phyloP scores from a whole-genome alignment of 2,888 invertebrate genomes.

The Chesias legatella region DNA sequence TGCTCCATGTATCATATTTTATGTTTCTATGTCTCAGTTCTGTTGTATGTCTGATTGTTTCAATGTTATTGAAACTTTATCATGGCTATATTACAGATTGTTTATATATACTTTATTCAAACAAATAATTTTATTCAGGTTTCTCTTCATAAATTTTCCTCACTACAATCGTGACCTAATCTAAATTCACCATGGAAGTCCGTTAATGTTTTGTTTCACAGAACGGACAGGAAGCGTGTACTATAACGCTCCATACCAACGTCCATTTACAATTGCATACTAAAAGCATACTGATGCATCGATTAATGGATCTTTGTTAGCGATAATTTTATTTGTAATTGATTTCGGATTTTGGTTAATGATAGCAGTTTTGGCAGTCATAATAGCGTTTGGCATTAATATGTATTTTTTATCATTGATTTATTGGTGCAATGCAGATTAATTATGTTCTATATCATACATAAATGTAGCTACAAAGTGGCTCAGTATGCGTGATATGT shows the following conservation, averaged over 20 bases:
- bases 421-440: too few relatives aligned
- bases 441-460: too few relatives aligned
- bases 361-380: slow-evolving; percentile 2
- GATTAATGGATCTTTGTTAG: slow-evolving; percentile 24
- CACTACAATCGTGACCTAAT: slow-evolving; percentile 18
- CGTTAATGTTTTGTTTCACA: slow-evolving; percentile 35
- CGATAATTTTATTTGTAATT: slow-evolving; percentile 21
- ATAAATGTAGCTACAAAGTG: too few relatives aligned
- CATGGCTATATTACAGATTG: too few relatives aligned
- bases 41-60: background rate
- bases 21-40: slow-evolving; percentile 2
- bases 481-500: too few relatives aligned
- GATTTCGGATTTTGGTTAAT: slow-evolving; percentile 13
- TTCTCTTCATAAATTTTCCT: too few relatives aligned
- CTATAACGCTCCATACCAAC: slow-evolving; percentile 35
- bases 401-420: too few relatives aligned
- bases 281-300: slow-evolving; percentile 34
- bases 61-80: too few relatives aligned
- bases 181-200: slow-evolving; percentile 25
- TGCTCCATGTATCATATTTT: too few relatives aligned
- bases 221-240: slow-evolving; percentile 48
- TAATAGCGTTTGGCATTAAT: too few relatives aligned
- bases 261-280: slow-evolving; percentile 37
- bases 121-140: too few relatives aligned
- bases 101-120: too few relatives aligned